Percentiles rank a stretch among this genome's conserved stretches.
Evolutionary conservation across 2,888 invertebrate species (phyloP).

Genomic region (Pterobdella sp.): DNA sequence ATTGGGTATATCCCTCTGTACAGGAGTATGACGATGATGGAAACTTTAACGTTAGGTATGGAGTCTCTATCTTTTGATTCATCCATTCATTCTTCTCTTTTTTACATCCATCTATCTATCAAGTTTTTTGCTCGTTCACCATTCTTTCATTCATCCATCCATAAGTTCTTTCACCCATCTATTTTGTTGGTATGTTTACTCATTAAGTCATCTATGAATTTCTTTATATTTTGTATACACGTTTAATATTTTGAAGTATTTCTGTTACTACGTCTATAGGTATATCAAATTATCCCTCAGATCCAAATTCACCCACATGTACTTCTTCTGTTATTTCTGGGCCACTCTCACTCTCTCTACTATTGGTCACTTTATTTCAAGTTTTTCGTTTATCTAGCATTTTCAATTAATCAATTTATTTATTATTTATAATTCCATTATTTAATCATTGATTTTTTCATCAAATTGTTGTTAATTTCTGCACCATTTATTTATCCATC

Average conservation of each 20-base stretch:
- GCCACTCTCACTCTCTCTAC: conserved; percentile 89
- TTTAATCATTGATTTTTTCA: neutral
- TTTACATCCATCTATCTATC: too few species aligned
- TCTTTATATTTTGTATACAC: too few species aligned
- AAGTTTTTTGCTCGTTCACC: too few species aligned
- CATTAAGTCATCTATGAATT: too few species aligned
- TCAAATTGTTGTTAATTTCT: neutral
- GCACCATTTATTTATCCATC: neutral
- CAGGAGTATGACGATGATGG: neutral
- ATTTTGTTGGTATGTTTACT: too few species aligned
- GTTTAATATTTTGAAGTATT: too few species aligned
- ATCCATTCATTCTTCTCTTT: too few species aligned
- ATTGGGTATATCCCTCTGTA: conserved; percentile 56
- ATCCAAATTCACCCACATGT: conserved; percentile 53
- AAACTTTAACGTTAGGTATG: conserved; percentile 6
- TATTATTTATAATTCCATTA: neutral
- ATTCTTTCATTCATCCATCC: too few species aligned
- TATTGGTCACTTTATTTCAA: conserved; percentile 53
- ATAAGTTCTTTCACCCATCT: too few species aligned
- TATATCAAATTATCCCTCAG: conserved; percentile 17
- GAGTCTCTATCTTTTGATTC: neutral
- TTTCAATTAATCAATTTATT: neutral
- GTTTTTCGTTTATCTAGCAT: neutral
- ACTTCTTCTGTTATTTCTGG: conserved; percentile 88
- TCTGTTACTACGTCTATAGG: too few species aligned